Conservation (phyloP, 2,113 vertebrate genomes). For the Prolemur simus region DNA sequence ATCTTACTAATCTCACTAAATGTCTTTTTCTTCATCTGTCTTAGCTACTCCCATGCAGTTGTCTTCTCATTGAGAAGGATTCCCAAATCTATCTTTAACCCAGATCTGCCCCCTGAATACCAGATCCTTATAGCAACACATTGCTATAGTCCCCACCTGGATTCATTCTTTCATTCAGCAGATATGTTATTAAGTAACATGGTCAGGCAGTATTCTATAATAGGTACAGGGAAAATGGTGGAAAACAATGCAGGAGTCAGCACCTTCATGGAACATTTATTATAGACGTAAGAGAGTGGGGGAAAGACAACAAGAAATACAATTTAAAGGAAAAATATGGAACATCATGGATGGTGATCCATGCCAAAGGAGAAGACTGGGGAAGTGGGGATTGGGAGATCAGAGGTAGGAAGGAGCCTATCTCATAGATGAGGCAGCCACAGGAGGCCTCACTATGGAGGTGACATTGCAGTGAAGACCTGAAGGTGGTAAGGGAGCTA, state of each 20-base stretch:
- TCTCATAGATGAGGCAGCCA: background rate
- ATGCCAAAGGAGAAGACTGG: background rate
- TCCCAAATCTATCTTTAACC: constrained; percentile 47
- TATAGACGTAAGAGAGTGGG: background rate
- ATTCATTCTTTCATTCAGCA: constrained; percentile 27
- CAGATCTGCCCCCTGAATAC: constrained; percentile 24
- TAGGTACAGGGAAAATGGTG: background rate
- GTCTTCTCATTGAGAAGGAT: background rate
- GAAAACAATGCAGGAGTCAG: background rate
- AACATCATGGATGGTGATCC: background rate
- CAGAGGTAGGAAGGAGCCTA: background rate
- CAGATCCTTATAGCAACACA: background rate
- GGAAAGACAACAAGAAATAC: background rate
- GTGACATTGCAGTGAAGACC: background rate
- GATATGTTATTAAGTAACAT: background rate
- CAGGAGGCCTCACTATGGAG: background rate
- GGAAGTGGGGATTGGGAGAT: background rate
- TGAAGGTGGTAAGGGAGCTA: background rate
- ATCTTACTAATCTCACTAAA: background rate
- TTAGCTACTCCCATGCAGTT: background rate
- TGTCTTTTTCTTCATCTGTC: constrained; percentile 7
- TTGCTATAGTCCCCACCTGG: background rate
- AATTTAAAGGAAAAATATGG: background rate
- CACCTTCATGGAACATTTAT: background rate
- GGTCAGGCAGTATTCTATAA: background rate